Conservation (phyloP, 2,797 vertebrate species). For the Platyrinchus mystaceus region DNA sequence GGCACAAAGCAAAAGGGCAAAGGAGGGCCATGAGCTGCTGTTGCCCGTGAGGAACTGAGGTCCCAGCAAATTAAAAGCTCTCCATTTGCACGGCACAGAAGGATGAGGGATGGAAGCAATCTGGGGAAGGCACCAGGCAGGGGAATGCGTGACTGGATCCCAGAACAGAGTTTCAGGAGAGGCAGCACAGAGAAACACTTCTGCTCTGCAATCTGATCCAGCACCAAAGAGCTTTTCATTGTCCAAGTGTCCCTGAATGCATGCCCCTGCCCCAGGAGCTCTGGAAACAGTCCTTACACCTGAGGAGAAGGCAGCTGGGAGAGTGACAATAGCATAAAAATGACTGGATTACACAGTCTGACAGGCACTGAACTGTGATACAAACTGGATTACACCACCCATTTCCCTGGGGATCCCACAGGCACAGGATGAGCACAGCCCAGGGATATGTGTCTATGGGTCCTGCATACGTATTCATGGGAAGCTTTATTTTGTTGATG, state of each 20-base stretch:
- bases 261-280: background rate
- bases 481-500: background rate
- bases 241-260: accelerated
- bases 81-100: background rate
- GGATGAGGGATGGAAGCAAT: background rate
- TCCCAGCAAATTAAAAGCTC: background rate
- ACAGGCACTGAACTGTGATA: background rate
- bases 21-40: background rate
- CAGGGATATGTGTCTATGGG: background rate
- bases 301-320: background rate
- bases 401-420: background rate
- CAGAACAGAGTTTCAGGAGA: background rate
- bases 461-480: background rate
- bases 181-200: background rate
- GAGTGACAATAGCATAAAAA: background rate
- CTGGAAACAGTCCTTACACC: background rate
- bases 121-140: background rate
- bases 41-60: background rate
- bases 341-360: background rate
- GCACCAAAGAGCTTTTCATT: background rate
- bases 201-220: background rate
- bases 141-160: background rate
- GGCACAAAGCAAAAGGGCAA: background rate
- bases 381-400: background rate
- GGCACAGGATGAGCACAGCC: background rate